These are phyloP conservation scores for Eupristina koningsbergeri DNA, from an alignment of 1,140 invertebrate species.

Conservation along the genomic window DNA sequence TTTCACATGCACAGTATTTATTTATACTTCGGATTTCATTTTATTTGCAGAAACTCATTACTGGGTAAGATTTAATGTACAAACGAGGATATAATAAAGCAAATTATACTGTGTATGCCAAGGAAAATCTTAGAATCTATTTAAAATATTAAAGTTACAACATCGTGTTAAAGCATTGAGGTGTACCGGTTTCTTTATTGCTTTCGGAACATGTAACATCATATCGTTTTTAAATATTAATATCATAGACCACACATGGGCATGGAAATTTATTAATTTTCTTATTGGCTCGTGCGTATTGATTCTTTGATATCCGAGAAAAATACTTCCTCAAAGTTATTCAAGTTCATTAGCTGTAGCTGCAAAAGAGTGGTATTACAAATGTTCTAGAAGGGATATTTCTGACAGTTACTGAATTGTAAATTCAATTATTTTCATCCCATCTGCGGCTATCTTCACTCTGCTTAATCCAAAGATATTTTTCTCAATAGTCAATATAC, in stretches of 20 bases:
- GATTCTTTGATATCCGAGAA: background rate
- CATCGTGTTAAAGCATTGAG: background rate
- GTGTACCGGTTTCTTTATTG: slow-evolving; percentile 7
- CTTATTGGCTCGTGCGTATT: background rate
- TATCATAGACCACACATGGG: slow-evolving; percentile 10
- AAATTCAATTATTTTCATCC: slow-evolving; percentile 22
- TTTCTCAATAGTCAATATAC: background rate
- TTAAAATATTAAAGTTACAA: background rate
- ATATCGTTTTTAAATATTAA: slow-evolving; percentile 4
- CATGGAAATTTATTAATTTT: slow-evolving; percentile 26
- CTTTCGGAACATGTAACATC: background rate
- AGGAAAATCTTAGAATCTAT: background rate
- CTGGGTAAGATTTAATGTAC: no score
- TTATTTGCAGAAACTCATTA: background rate
- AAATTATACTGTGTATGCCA: background rate
- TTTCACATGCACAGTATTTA: background rate
- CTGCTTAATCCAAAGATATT: background rate
- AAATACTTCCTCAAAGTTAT: background rate
- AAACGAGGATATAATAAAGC: no score
- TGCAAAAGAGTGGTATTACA: slow-evolving; percentile 5
- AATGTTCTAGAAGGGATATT: background rate
- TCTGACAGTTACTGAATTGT: slow-evolving; percentile 23
- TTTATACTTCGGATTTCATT: background rate
- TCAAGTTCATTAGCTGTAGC: slow-evolving; percentile 17
- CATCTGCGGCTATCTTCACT: background rate